Evolutionary conservation across 2,797 vertebrate genomes (phyloP), one percentile per base, ranked within the genome.

Genomic region (Petrocephalus sullivani): DNA sequence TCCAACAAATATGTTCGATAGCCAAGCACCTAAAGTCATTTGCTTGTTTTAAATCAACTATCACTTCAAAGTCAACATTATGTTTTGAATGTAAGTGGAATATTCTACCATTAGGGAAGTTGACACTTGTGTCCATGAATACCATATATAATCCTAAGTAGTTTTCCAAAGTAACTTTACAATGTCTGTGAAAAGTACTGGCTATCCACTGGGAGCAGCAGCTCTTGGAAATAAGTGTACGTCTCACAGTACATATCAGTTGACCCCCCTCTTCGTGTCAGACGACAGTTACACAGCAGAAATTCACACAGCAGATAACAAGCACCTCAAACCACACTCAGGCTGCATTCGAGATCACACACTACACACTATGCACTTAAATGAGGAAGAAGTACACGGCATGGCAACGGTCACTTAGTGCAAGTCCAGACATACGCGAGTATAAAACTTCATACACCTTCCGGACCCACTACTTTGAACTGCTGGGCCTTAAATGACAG

Each of bases 1-100:
- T n/a, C n/a, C 71, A 78, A 78, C 71, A 78, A 78, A 78, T 78
- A 46, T n/a, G 71, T 78, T 78, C n/a, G 19, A 78, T 46, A n/a
- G 28, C 64, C 64, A 71, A 71, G 10, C 14, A 2, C 64, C 64
- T 33, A 5, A 67, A 71, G 64, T 71, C 41, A n/a, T 78, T 19
- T 78, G 71, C 37, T 46, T 46, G 71, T 49, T 78, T 78, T 8
- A 46, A 49, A 78, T 41, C 2, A 46, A 78, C 71, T 41, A 46
- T 78, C 37, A 49, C 33, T 78, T 78, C 71, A 46, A 78, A 78
- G 71, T 49, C 71, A 61, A 23, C 60, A 46, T 78, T 51, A 51
- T 7, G 49, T 51, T 56, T 10, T 12, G 54, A 78, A 46, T n/a
- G 19, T n/a, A 37, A 75, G 71, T 75, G 37, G 1, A 41, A 37